Evolutionary conservation across 2,797 vertebrate species (phyloP), one percentile per base, ranked within the genome.

Genomic region (Myripristis jacobus): DNA sequence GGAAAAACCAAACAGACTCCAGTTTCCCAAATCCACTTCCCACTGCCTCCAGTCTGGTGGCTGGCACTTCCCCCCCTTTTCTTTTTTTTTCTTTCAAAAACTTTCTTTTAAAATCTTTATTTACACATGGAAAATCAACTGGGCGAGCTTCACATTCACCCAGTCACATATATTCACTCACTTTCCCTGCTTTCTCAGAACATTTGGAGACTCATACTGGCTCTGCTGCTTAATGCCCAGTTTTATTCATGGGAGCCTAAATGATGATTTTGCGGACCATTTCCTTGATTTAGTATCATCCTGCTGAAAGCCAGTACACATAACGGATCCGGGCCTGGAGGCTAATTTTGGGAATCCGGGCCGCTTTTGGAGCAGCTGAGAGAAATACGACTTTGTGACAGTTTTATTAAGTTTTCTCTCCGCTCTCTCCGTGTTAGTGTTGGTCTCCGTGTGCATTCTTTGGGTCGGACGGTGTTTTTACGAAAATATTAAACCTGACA

Each of bases 401-500:
- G 77, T 62, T 87, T 83, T 59, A 84, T 69, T 68, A 71, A 31
- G 61, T 62, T 81, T 74, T 38, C 50, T 73, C 57, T 71, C 55
- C 50, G 59, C 65, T 85, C 66, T 77, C 80, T 71, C 70, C 52
- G 19, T 44, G 59, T 57, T 41, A 63, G 36, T 62, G 64, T 66
- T 58, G 70, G 67, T 64, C 50, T 44, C 11, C 5, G 68, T 82
- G 81, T 77, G 82, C 82, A 79, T 77, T 81, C 79, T 52, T 55
- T 4, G 6, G 11, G 43, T 71, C 44, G n/a, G 78, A 79, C 73
- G 77, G 61, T 79, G 11, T 29, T 74, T 84, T 84, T 73, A 67
- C 73, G 64, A 84, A 87, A 83, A 82, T 54, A 73, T 85, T 69
- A 75, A 78, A 52, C 47, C 75, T 85, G 86, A 84, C 84, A 62